Conservation (phyloP, 2,888 invertebrate species). For the Caenorhabditis wallacei region DNA sequence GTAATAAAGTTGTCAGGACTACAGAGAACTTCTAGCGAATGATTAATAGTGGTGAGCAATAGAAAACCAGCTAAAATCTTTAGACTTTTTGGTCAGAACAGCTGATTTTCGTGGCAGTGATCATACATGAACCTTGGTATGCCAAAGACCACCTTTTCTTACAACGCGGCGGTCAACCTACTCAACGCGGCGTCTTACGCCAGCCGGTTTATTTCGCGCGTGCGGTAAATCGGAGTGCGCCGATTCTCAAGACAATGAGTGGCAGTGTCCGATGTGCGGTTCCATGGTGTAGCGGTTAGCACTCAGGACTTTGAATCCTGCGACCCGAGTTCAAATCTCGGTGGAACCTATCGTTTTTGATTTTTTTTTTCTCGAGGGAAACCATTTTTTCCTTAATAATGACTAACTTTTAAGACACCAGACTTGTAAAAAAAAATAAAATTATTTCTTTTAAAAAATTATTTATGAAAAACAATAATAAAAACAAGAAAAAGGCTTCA, state of each 20-base stretch:
- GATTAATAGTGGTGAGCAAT: neutral
- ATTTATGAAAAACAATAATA: neutral
- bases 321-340: constrained; percentile 78
- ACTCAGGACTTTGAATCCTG: constrained; percentile 78
- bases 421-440: neutral
- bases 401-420: too few species aligned
- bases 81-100: too few species aligned
- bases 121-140: too few species aligned
- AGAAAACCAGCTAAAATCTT: too few species aligned
- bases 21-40: neutral
- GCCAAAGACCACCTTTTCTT: too few species aligned
- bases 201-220: too few species aligned
- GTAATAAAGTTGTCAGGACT: neutral
- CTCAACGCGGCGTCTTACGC: too few species aligned
- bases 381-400: too few species aligned
- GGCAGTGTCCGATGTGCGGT: constrained; percentile 33
- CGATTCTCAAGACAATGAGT: neutral
- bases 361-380: neutral
- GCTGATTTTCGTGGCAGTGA: neutral
- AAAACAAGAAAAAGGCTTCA: constrained; percentile 27
- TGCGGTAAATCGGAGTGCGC: neutral
- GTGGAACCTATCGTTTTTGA: constrained; percentile 71
- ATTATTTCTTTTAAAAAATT: neutral
- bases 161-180: neutral
- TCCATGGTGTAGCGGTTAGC: constrained; percentile 78